phyloP scores from a whole-genome alignment of 2,797 vertebrate genomes.

The Amblyraja radiata region DNA sequence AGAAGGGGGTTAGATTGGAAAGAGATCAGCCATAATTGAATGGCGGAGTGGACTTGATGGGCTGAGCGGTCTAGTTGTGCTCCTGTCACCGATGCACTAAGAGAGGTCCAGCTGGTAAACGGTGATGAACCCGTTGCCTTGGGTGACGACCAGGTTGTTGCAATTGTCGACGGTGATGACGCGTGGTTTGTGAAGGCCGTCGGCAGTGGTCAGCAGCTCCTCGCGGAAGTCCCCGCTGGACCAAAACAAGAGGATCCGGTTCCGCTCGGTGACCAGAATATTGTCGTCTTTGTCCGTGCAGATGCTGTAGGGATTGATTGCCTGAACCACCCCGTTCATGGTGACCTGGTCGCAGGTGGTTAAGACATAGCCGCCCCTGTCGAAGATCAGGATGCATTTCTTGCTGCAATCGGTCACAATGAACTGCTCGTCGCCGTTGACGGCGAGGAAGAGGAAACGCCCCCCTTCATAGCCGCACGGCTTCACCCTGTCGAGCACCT shows the following conservation, averaged over 20 bases:
- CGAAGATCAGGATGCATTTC: constrained; percentile 40
- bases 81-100: background rate
- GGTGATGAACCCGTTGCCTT: background rate
- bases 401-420: constrained; percentile 43
- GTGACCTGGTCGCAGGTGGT: background rate
- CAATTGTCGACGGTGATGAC: constrained; percentile 6
- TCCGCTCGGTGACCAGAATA: constrained; percentile 41
- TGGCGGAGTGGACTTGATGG: no score
- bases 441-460: constrained; percentile 44
- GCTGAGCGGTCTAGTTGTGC: no score
- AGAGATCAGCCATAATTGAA: no score
- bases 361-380: constrained; percentile 38
- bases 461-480: constrained; percentile 37
- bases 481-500: constrained; percentile 40
- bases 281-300: constrained; percentile 39
- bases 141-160: constrained; percentile 13
- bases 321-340: background rate
- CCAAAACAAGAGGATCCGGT: constrained; percentile 40
- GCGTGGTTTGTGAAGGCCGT: constrained; percentile 19
- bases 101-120: background rate
- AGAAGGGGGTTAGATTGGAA: no score
- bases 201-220: constrained; percentile 18
- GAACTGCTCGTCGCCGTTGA: constrained; percentile 44
- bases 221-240: background rate
- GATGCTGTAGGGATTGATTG: constrained; percentile 40